These are phyloP conservation scores for Uloborus diversus DNA, from an alignment of 1,140 invertebrate species.

Conservation along the genomic window DNA sequence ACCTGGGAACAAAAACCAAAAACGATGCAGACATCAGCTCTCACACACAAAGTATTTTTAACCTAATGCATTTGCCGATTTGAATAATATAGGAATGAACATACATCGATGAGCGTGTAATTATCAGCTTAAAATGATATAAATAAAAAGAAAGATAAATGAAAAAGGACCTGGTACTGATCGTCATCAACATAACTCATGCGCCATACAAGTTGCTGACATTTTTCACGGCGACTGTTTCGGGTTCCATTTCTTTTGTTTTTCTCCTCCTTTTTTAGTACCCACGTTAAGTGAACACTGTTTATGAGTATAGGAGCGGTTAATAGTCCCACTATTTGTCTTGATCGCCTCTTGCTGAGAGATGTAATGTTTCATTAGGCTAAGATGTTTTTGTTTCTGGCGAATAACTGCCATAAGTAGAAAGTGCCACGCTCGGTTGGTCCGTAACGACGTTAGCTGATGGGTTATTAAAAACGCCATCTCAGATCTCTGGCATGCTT, in stretches of 20 bases:
- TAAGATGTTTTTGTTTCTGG: not conserved
- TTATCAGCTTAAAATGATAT: not conserved
- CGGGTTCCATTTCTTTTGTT: not conserved
- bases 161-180: not conserved
- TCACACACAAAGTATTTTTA: too few species aligned
- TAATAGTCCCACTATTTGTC: not conserved
- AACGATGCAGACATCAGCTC: too few species aligned
- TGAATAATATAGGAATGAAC: too few species aligned
- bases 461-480: too few species aligned
- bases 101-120: constrained; percentile 18
- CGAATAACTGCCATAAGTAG: not conserved
- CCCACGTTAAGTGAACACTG: not conserved
- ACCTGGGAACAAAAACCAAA: too few species aligned
- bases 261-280: not conserved
- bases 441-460: too few species aligned
- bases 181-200: constrained; percentile 23
- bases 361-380: not conserved
- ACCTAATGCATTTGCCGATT: too few species aligned
- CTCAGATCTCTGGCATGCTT: too few species aligned
- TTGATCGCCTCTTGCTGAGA: not conserved
- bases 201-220: not conserved
- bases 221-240: not conserved
- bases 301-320: not conserved
- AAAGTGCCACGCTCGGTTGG: not conserved
- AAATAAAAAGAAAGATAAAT: constrained; percentile 6